A percentile compares a stretch with the other conserved stretches of the same genome.
Conservation (phyloP, 2,797 vertebrate genomes). For the Danio choprae region DNA sequence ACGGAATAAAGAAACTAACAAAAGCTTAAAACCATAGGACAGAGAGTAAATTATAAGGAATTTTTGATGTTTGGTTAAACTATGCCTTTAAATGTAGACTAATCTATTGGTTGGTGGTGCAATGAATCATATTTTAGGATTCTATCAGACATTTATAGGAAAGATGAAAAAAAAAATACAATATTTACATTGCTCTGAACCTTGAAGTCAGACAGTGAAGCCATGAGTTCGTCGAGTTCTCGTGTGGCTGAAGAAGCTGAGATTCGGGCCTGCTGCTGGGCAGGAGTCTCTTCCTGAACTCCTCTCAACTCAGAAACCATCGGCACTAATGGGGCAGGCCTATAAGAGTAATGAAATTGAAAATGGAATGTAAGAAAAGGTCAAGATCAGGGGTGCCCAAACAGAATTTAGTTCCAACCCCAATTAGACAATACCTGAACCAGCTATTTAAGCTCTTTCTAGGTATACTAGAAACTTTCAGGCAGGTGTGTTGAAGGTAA, state of each 20-base stretch:
- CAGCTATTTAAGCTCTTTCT: too few species aligned
- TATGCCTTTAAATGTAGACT: too few species aligned
- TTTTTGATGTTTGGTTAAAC: too few species aligned
- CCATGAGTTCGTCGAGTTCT: constrained; percentile 98
- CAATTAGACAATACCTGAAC: too few species aligned
- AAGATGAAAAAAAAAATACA: not conserved
- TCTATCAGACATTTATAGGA: not conserved
- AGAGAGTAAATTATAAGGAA: too few species aligned
- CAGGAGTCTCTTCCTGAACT: constrained; percentile 80
- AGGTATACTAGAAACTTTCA: too few species aligned
- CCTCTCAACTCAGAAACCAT: constrained; percentile 65
- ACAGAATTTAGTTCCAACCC: too few species aligned
- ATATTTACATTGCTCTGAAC: constrained; percentile 75
- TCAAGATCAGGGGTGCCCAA: not conserved
- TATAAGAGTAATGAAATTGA: constrained; percentile 43
- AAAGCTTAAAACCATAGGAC: too few species aligned
- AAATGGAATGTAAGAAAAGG: not conserved
- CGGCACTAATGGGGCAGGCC: constrained; percentile 83
- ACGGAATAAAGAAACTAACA: too few species aligned
- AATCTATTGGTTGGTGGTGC: not conserved
- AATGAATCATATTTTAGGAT: not conserved
- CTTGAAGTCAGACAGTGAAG: constrained; percentile 98
- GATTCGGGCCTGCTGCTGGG: constrained; percentile 94
- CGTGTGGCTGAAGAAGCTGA: constrained; percentile 97
- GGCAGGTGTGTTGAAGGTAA: too few species aligned